These are phyloP conservation scores for Perithous albicinctus DNA, from an alignment of 2,888 invertebrate species.

Conservation along the genomic window DNA sequence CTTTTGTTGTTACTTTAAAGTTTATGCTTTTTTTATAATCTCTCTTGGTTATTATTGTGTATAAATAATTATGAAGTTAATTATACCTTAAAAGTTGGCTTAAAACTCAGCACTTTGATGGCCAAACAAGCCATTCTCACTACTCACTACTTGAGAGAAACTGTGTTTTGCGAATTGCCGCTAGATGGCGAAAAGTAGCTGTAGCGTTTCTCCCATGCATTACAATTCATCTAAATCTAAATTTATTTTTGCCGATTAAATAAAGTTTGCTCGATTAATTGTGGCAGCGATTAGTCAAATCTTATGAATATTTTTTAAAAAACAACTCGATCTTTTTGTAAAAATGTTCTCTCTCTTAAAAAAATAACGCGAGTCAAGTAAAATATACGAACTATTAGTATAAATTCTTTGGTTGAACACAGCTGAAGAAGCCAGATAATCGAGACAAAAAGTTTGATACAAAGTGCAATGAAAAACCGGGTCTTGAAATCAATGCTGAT, in stretches of 20 bases:
- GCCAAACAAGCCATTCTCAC: no score
- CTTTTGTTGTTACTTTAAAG: no score
- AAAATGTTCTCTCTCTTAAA: no score
- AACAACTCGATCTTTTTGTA: background rate
- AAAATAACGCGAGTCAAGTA: no score
- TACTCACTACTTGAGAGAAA: no score
- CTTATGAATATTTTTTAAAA: background rate
- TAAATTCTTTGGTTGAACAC: background rate
- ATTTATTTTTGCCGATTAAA: background rate
- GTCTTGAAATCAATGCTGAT: conserved; percentile 1
- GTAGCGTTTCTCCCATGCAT: background rate
- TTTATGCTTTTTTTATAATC: no score
- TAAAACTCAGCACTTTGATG: no score
- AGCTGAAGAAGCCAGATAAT: background rate
- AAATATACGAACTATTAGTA: background rate
- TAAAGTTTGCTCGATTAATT: background rate
- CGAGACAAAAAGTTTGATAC: background rate
- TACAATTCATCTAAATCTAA: background rate
- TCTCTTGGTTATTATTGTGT: no score
- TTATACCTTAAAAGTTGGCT: no score
- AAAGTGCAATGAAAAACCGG: background rate
- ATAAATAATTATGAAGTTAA: no score
- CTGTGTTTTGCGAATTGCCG: background rate
- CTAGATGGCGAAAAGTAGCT: background rate
- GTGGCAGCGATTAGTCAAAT: background rate